A percentile compares a stretch with the other conserved stretches of the same genome.
These are phyloP conservation scores for Pogonomyrmex barbatus DNA, from an alignment of 1,140 invertebrate species.

Conservation along the genomic window DNA sequence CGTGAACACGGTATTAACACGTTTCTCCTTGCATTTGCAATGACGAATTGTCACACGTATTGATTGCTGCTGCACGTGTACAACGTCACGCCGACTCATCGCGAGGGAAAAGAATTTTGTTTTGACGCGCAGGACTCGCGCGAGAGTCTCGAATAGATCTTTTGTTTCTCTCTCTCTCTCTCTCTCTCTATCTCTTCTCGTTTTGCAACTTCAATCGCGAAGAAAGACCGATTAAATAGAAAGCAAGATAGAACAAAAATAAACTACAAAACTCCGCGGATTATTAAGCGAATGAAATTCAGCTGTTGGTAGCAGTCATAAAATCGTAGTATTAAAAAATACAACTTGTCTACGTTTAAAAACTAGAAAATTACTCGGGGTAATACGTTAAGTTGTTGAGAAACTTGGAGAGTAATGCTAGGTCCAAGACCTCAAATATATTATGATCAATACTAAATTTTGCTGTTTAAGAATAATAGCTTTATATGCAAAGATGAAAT, in stretches of 20 bases:
- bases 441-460: background rate
- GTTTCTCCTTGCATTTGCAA: conserved; percentile 33
- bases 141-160: background rate
- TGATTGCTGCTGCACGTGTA: conserved; percentile 7
- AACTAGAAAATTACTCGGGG: background rate
- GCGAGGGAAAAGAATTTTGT: conserved; percentile 35
- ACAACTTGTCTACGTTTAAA: background rate
- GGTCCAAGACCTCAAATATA: background rate
- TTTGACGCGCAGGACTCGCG: background rate
- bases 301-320: background rate
- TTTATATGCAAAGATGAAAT: too few species aligned
- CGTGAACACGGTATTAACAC: conserved; percentile 36
- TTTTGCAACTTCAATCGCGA: background rate
- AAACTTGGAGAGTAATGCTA: background rate
- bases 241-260: conserved; percentile 24
- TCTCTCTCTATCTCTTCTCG: background rate
- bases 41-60: conserved; percentile 27
- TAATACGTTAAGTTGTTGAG: background rate
- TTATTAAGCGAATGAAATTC: conserved; percentile 23
- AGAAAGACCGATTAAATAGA: conserved; percentile 39
- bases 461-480: background rate
- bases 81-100: conserved; percentile 16
- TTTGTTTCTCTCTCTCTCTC: background rate
- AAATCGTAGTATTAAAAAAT: conserved; percentile 18
- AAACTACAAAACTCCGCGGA: background rate